Conservation (phyloP, 2,113 vertebrate species). For the Arenaria interpres region DNA sequence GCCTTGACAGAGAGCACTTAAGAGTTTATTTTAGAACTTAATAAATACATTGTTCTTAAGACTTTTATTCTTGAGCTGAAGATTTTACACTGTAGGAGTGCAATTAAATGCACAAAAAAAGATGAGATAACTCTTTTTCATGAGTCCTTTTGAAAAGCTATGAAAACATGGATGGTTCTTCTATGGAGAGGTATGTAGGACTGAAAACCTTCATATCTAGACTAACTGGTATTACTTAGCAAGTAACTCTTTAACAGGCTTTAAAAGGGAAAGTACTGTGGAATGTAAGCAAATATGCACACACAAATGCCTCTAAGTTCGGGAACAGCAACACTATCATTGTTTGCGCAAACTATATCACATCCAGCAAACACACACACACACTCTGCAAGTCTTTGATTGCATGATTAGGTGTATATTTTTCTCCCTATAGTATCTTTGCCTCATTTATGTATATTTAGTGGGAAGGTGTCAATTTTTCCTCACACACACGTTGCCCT, state of each 20-base stretch:
- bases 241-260: not conserved
- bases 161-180: not conserved
- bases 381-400: not conserved
- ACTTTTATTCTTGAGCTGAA: not conserved
- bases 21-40: not conserved
- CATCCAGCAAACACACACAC: not conserved
- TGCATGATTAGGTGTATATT: fast-evolving
- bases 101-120: not conserved
- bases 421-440: not conserved
- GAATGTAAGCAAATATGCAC: not conserved
- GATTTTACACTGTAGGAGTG: not conserved
- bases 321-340: not conserved
- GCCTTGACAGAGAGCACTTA: not conserved
- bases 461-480: not conserved
- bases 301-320: not conserved
- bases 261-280: not conserved
- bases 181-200: not conserved
- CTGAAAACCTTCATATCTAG: not conserved
- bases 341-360: not conserved
- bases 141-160: not conserved
- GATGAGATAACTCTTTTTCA: not conserved
- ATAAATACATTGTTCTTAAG: not conserved
- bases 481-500: fast-evolving
- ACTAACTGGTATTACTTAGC: not conserved
- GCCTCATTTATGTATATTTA: not conserved